These are phyloP conservation scores for Puma concolor DNA, from an alignment of 2,113 vertebrate genomes.

Conservation along the genomic window DNA sequence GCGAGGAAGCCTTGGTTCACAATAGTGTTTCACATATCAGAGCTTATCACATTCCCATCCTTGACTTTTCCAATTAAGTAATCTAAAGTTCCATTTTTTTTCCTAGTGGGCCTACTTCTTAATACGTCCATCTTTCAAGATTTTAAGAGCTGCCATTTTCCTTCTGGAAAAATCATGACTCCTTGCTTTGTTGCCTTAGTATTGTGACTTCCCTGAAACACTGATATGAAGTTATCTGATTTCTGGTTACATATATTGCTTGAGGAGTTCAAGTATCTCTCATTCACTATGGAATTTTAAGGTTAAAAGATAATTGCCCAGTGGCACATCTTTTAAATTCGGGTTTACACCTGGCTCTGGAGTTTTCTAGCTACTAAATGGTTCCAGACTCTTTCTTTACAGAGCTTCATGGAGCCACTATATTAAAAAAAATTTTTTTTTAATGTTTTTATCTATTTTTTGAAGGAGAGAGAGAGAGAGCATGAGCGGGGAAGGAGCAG, in stretches of 20 bases:
- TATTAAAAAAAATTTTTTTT: not conserved
- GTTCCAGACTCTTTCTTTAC: not conserved
- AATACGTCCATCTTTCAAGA: not conserved
- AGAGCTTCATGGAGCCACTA: not conserved
- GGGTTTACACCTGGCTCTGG: not conserved
- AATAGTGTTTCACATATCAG: not conserved
- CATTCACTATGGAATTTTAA: not conserved
- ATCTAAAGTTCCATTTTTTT: constrained; percentile 5
- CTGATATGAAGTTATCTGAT: not conserved
- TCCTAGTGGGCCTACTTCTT: not conserved
- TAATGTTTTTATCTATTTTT: too few relatives aligned
- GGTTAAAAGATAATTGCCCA: not conserved
- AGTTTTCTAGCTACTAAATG: not conserved
- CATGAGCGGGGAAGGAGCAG: too few relatives aligned
- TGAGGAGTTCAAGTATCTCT: not conserved
- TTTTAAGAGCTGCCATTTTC: constrained; percentile 46
- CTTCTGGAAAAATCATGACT: not conserved
- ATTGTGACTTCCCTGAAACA: not conserved
- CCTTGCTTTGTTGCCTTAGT: not conserved
- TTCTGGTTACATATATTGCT: not conserved
- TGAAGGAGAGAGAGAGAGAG: too few relatives aligned
- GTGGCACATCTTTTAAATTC: not conserved
- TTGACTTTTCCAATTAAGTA: constrained; percentile 40
- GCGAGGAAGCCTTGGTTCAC: not conserved
- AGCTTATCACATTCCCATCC: not conserved